phyloP scores from a whole-genome alignment of 2,113 vertebrate species.

The Polypterus bichir region DNA sequence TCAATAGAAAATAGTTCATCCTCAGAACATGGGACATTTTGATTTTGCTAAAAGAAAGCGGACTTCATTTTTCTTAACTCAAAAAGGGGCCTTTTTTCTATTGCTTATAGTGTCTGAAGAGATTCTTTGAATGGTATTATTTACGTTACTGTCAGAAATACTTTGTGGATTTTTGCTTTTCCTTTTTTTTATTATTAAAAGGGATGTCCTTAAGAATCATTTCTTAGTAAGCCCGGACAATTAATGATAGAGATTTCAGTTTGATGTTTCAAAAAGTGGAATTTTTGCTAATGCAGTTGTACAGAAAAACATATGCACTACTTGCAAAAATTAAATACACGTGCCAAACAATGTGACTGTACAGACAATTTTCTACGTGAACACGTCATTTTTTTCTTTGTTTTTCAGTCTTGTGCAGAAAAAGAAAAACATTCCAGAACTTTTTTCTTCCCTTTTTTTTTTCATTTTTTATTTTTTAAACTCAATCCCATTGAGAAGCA shows the following conservation, averaged over 20 bases:
- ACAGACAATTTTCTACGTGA: slow-evolving; percentile 70
- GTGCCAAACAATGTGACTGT: slow-evolving; percentile 91
- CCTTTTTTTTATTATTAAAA: slow-evolving; percentile 47
- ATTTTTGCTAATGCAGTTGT: slow-evolving; percentile 74
- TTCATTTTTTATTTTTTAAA: slow-evolving; percentile 41
- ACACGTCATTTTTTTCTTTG: slow-evolving; percentile 69
- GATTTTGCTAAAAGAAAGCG: slow-evolving; percentile 65
- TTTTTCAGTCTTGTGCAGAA: slow-evolving; percentile 64
- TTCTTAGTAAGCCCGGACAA: slow-evolving; percentile 50
- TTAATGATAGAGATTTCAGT: slow-evolving; percentile 20
- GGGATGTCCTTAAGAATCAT: slow-evolving; percentile 61
- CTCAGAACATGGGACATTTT: slow-evolving; percentile 53
- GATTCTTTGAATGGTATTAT: slow-evolving; percentile 72
- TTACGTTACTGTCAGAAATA: slow-evolving; percentile 54
- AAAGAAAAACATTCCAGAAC: slow-evolving; percentile 73
- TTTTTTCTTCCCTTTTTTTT: slow-evolving; percentile 61
- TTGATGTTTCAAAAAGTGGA: slow-evolving; percentile 29
- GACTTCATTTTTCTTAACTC: slow-evolving; percentile 75
- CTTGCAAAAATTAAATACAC: slow-evolving; percentile 70
- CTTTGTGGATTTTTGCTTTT: slow-evolving; percentile 57
- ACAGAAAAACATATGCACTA: slow-evolving; percentile 89
- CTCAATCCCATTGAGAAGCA: slow-evolving; percentile 64
- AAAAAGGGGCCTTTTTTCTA: slow-evolving; percentile 86
- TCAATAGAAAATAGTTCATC: neutral
- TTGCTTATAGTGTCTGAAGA: slow-evolving; percentile 79